phyloP scores from a whole-genome alignment of 2,888 invertebrate genomes.

The Exephanes ischioxanthus region DNA sequence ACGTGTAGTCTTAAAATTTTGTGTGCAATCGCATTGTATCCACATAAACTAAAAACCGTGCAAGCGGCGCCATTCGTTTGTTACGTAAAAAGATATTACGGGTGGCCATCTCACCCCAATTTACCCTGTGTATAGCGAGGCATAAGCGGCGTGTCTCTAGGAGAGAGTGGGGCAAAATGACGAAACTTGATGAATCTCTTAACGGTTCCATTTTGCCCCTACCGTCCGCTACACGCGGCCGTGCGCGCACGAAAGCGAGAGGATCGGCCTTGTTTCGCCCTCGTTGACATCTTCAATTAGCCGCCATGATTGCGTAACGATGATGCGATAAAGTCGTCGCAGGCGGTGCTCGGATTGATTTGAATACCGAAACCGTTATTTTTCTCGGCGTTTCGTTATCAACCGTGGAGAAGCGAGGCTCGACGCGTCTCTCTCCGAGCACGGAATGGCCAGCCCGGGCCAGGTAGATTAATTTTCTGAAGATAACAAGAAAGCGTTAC shows the following conservation, averaged over 20 bases:
- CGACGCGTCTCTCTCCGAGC: background rate
- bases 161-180: no score
- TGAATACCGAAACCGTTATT: background rate
- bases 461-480: conserved; percentile 70
- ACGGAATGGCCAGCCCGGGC: conserved; percentile 43
- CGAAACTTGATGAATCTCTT: no score
- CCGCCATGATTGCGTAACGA: conserved; percentile 51
- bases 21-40: no score
- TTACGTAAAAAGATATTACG: no score
- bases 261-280: conserved; percentile 51
- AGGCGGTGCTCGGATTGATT: background rate
- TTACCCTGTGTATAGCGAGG: background rate
- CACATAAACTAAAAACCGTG: no score
- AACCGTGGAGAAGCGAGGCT: background rate
- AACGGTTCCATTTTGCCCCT: no score
- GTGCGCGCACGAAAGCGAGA: background rate
- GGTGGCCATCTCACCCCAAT: no score
- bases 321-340: conserved; percentile 35
- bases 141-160: background rate
- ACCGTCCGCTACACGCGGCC: background rate
- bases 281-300: conserved; percentile 38
- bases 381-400: background rate
- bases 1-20: no score
- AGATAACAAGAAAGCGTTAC: conserved; percentile 43
- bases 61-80: no score